Evolutionary conservation across 2,888 invertebrate genomes (phyloP).

Genomic region (Kryphioiulus occultus): DNA sequence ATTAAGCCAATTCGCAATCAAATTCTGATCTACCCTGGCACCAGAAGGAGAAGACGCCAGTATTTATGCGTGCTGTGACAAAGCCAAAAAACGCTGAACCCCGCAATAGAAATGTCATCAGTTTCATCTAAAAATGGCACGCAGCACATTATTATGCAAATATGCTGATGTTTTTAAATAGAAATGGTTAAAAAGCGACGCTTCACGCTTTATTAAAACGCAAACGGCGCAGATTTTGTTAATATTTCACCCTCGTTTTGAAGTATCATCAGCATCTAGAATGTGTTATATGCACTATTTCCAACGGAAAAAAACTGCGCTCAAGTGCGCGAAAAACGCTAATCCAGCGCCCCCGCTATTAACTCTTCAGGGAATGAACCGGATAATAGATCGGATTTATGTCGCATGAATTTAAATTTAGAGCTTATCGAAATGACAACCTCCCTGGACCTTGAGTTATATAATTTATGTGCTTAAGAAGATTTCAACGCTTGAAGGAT

Average conservation of each 20-base stretch:
- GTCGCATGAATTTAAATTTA: not conserved
- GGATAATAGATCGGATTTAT: not conserved
- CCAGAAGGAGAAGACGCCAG: not conserved
- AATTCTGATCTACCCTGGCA: not conserved
- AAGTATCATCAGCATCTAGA: not conserved
- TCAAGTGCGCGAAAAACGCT: no score
- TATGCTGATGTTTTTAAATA: not conserved
- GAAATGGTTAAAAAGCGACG: not conserved
- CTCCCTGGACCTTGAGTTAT: no score
- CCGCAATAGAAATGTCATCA: not conserved
- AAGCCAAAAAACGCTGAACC: not conserved
- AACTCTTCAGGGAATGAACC: no score
- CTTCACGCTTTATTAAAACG: conserved; percentile 1
- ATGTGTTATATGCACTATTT: no score
- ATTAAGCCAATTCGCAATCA: not conserved
- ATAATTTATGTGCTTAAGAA: no score
- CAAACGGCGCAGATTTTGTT: not conserved
- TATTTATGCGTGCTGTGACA: not conserved
- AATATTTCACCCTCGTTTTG: not conserved
- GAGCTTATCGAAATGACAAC: not conserved
- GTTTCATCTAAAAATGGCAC: not conserved
- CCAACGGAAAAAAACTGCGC: no score
- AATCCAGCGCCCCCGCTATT: no score
- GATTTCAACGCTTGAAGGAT: not conserved
- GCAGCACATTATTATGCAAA: not conserved